Percentiles rank a stretch among this genome's conserved stretches.
phyloP scores from a whole-genome alignment of 1,140 invertebrate species.

The Rhopalosiphum maidis region DNA sequence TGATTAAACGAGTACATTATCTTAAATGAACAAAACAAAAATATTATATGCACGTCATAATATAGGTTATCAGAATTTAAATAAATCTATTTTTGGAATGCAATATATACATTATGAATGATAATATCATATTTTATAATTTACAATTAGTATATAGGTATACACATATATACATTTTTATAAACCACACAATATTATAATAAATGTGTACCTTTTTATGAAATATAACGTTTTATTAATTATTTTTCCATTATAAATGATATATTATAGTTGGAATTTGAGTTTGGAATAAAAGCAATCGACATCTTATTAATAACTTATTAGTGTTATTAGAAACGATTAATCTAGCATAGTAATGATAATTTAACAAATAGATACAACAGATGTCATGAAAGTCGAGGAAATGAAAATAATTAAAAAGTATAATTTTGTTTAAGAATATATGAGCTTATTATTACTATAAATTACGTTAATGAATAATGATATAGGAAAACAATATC shows the following conservation, averaged over 20 bases:
- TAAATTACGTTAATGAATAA: not conserved
- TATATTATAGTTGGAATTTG: not conserved
- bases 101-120: not conserved
- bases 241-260: not conserved
- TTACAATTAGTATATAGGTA: not conserved
- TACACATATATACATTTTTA: not conserved
- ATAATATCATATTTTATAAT: not conserved
- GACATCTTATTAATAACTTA: not conserved
- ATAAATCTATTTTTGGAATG: not conserved
- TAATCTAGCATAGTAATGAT: not conserved
- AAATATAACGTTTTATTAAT: not conserved
- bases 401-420: no score
- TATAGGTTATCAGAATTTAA: slow-evolving; percentile 29
- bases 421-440: not conserved
- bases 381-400: not conserved
- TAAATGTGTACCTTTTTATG: not conserved
- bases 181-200: not conserved
- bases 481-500: not conserved
- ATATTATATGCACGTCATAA: slow-evolving; percentile 2
- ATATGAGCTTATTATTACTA: not conserved
- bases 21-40: not conserved
- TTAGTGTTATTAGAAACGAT: not conserved
- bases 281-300: not conserved
- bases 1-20: not conserved
- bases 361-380: not conserved